These are phyloP conservation scores for Buathra laborator DNA, from an alignment of 2,888 invertebrate genomes.

Conservation along the genomic window DNA sequence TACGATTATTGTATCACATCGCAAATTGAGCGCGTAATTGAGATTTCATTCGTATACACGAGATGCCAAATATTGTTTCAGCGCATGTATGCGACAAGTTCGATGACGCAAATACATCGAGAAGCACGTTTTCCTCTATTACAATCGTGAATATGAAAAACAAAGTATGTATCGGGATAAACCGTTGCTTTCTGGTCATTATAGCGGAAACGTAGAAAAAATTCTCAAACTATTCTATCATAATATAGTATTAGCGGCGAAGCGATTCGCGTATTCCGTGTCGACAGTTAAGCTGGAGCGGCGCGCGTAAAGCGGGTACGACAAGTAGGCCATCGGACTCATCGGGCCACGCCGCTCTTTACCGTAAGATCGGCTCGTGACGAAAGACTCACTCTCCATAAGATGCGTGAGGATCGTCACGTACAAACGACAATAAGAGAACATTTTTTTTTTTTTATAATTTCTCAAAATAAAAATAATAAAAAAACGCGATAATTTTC, in stretches of 20 bases:
- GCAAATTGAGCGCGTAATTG: background rate
- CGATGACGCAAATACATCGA: background rate
- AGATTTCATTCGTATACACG: background rate
- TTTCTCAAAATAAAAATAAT: background rate
- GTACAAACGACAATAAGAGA: slow-evolving; percentile 8
- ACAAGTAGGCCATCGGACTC: slow-evolving; percentile 73
- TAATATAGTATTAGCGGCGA: background rate
- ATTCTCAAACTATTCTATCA: background rate
- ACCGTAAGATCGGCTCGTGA: slow-evolving; percentile 72
- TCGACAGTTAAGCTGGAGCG: slow-evolving; percentile 47
- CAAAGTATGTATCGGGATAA: background rate
- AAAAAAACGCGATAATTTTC: background rate
- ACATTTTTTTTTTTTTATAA: too few relatives aligned
- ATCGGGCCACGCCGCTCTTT: slow-evolving; percentile 66
- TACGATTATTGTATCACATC: slow-evolving; percentile 8
- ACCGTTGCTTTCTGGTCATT: background rate
- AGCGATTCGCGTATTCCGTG: slow-evolving; percentile 63
- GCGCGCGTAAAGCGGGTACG: background rate
- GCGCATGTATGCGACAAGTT: background rate
- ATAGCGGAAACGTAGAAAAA: background rate
- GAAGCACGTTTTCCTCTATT: too few relatives aligned
- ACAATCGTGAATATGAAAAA: too few relatives aligned
- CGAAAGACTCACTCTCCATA: slow-evolving; percentile 69
- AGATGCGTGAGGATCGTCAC: slow-evolving; percentile 58
- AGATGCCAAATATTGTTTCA: background rate